Percentiles rank a stretch among this genome's conserved stretches.
Conservation (phyloP, 2,888 invertebrate genomes). For the Ophion ellenae region DNA sequence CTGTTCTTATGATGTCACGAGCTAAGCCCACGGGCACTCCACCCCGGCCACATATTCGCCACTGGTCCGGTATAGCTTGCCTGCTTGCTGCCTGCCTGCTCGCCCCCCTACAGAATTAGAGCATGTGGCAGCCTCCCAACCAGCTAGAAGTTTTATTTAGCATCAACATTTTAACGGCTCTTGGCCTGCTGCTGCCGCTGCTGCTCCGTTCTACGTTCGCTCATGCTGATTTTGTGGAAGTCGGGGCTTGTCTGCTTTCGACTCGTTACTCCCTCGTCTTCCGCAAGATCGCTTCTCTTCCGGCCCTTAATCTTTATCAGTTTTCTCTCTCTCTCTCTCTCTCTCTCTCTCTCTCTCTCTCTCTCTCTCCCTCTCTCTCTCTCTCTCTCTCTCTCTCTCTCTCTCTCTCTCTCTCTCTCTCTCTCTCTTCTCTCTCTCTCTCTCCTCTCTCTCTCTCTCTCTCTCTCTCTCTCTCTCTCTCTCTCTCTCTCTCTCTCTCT, state of each 20-base stretch:
- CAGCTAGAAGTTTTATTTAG: slow-evolving; percentile 83
- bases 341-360: slow-evolving; percentile 14
- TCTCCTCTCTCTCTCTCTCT: too few species aligned
- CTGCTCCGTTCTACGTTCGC: slow-evolving; percentile 24
- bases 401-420: too few species aligned
- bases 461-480: too few species aligned
- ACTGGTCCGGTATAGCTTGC: slow-evolving; percentile 40
- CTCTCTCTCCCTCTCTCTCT: too few species aligned
- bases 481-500: background rate
- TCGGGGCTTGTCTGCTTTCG: slow-evolving; percentile 43
- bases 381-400: too few species aligned
- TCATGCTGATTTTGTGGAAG: slow-evolving; percentile 49
- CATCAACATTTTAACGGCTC: slow-evolving; percentile 73
- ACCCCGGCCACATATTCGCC: slow-evolving; percentile 63
- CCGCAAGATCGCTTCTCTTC: background rate
- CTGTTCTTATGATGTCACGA: slow-evolving; percentile 43
- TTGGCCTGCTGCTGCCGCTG: background rate
- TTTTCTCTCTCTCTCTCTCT: background rate
- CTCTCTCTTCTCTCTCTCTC: too few species aligned
- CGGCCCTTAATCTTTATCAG: background rate
- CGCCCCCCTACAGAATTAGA: slow-evolving; percentile 80
- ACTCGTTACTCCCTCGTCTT: slow-evolving; percentile 32
- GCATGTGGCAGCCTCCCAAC: slow-evolving; percentile 82
- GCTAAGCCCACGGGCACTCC: slow-evolving; percentile 59
- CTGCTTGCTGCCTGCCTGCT: slow-evolving; percentile 61